These are phyloP conservation scores for Uria lomvia DNA, from an alignment of 2,113 vertebrate genomes.

Conservation along the genomic window DNA sequence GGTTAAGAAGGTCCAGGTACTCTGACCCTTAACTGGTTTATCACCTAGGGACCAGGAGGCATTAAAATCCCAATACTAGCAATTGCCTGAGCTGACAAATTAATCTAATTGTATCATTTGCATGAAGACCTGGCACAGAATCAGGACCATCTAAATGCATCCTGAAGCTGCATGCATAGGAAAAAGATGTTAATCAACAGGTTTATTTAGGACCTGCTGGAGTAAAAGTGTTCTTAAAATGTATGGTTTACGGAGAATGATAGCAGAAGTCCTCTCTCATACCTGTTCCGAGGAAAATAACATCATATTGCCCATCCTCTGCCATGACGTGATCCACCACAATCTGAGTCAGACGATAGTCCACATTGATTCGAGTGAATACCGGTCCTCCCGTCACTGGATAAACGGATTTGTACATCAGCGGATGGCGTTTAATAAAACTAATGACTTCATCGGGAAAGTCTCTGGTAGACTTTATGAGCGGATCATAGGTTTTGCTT, in stretches of 20 bases:
- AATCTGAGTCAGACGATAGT: constrained; percentile 90
- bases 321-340: constrained; percentile 91
- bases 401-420: constrained; percentile 86
- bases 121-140: not conserved
- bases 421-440: constrained; percentile 88
- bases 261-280: not conserved
- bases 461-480: constrained; percentile 93
- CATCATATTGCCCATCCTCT: constrained; percentile 94
- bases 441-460: constrained; percentile 94
- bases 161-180: not conserved
- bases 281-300: constrained; percentile 98
- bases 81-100: not conserved
- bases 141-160: not conserved
- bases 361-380: constrained; percentile 87
- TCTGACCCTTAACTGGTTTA: not conserved
- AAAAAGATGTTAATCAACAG: not conserved
- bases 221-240: not conserved
- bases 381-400: constrained; percentile 82
- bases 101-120: not conserved
- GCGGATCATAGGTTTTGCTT: constrained; percentile 91
- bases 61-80: not conserved
- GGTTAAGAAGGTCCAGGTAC: not conserved
- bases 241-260: not conserved
- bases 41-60: not conserved
- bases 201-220: not conserved